These are phyloP conservation scores for Choristoneura rosaceana DNA, from an alignment of 2,888 invertebrate genomes.

Conservation along the genomic window DNA sequence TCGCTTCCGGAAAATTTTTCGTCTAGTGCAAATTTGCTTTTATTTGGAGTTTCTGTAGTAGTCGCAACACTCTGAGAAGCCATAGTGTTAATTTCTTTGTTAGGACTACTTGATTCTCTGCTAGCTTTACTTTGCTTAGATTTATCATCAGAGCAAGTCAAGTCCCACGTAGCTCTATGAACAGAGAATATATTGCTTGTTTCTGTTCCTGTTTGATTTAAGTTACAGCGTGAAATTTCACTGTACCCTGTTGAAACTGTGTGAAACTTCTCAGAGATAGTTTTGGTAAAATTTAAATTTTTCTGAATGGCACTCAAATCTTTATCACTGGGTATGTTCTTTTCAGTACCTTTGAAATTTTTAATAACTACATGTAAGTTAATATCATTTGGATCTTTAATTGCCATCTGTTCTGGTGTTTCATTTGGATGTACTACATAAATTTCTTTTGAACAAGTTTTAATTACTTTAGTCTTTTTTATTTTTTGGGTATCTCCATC, in stretches of 20 bases:
- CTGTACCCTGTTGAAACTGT: conserved; percentile 70
- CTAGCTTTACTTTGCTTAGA: conserved; percentile 42
- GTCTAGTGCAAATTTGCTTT: background rate
- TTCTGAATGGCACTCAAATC: conserved; percentile 39
- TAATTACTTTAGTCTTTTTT: conserved; percentile 31
- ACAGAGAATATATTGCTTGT: conserved; percentile 57
- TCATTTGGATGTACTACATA: conserved; percentile 55
- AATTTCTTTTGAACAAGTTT: conserved; percentile 55
- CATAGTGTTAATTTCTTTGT: conserved; percentile 18
- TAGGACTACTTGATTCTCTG: conserved; percentile 11
- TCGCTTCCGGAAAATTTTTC: background rate
- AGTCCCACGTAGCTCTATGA: conserved; percentile 60
- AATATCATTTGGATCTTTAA: conserved; percentile 63
- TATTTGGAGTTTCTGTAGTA: background rate
- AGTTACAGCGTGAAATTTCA: conserved; percentile 45
- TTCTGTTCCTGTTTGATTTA: conserved; percentile 44
- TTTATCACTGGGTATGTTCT: conserved; percentile 21
- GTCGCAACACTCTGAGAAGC: background rate
- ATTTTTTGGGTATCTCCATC: conserved; percentile 43
- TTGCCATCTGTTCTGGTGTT: conserved; percentile 46
- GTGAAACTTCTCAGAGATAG: conserved; percentile 67
- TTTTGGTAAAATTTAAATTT: conserved; percentile 58
- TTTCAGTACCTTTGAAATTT: conserved; percentile 57
- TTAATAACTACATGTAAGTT: conserved; percentile 70
- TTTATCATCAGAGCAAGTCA: conserved; percentile 53